These are phyloP conservation scores for Pollenia amentaria DNA, from an alignment of 2,888 invertebrate genomes.

Conservation along the genomic window DNA sequence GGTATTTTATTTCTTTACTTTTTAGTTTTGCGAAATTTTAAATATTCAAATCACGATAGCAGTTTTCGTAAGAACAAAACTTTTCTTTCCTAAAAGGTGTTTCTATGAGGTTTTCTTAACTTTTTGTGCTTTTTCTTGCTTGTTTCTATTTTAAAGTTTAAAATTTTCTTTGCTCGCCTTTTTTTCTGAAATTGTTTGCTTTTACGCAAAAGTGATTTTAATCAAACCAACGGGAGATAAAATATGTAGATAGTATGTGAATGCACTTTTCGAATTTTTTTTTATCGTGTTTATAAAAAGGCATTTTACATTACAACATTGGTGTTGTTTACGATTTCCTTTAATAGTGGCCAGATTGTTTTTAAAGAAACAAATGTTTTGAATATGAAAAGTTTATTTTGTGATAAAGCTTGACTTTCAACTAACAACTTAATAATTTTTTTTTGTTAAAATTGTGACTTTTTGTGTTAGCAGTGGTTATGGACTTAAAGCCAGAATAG, in stretches of 20 bases:
- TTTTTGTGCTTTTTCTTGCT: constrained; percentile 8
- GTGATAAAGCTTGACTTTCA: no score
- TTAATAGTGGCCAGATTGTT: background rate
- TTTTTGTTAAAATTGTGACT: no score
- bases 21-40: constrained; percentile 1
- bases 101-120: constrained; percentile 43
- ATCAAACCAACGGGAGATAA: constrained; percentile 56
- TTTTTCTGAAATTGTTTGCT: constrained; percentile 18
- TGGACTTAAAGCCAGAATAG: no score
- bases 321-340: background rate
- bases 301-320: background rate
- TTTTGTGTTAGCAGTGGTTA: no score
- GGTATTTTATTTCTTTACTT: background rate
- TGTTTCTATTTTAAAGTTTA: constrained; percentile 23
- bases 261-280: background rate
- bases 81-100: constrained; percentile 44
- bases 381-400: no score
- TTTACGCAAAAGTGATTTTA: constrained; percentile 67
- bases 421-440: no score
- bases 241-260: constrained; percentile 23
- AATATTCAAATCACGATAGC: constrained; percentile 24
- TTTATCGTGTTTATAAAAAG: background rate
- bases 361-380: no score
- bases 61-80: constrained; percentile 24
- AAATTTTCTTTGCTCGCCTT: constrained; percentile 6